Evolutionary conservation across 1,140 invertebrate genomes (phyloP), one percentile per base, ranked within the genome.

Genomic region (Zaprionus inermis): DNA sequence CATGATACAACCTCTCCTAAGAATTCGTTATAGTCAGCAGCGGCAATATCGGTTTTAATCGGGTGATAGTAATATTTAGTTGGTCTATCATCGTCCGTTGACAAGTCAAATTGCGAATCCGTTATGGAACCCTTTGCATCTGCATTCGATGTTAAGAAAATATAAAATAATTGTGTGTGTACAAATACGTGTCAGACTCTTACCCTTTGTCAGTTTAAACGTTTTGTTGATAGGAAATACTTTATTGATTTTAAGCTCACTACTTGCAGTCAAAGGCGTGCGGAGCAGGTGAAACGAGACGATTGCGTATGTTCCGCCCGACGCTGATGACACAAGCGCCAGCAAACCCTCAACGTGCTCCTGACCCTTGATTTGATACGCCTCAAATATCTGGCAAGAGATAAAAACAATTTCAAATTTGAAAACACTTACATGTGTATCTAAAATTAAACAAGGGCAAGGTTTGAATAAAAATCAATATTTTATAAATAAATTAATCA

Each of bases 121-220:
- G 86, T 80, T 55, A 91, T 83, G 2, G 80, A 79, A 7, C 79
- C 78, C 57, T 78, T 81, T 56, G 38, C 32, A 61, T 90, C 91
- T 78, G 67, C 34, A 71, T 49, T 11, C 56, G 54, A 49, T 22
- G 57, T 52, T 68, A 18, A 46, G 74, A 22, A 65, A 55, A 72
- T 76, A 28, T 9, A 30, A 28, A 70, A 14, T 18, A 52, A 41
- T 41, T 55, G n/a, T 16, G 34, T 24, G 70, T 30, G 34, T 9
- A 22, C 1, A 59, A n/a, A 49, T 46, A 22, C 63, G 24, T 44
- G 32, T 12, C 14, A 46, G 36, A 49, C 20, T 38, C 72, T 77
- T 92, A 95, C 94, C 94, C 84, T 95, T 94, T 84, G 94, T 94
- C 93, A 95, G 95, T 75, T 94, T 93, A 89, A 96, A 96, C 70